Conservation (phyloP, 1,140 invertebrate genomes). For the Vollenhovia emeryi region DNA sequence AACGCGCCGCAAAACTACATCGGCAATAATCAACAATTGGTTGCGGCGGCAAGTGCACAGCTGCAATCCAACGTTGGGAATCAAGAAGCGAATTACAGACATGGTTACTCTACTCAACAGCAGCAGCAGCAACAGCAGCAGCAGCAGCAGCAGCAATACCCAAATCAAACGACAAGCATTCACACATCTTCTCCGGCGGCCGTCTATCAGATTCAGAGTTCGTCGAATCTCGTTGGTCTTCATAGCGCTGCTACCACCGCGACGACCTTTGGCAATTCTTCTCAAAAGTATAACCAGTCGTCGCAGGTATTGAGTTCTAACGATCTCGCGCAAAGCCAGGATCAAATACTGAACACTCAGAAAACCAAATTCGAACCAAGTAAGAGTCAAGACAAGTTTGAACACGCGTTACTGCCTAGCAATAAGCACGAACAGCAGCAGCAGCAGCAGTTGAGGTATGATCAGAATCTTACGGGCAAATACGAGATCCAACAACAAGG, state of each 20-base stretch:
- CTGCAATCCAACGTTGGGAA: conserved; percentile 49
- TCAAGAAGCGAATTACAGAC: conserved; percentile 78
- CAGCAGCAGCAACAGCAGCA: conserved; percentile 60
- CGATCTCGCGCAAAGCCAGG: conserved; percentile 49
- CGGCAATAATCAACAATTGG: conserved; percentile 62
- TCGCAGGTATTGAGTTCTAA: conserved; percentile 51
- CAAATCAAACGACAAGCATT: conserved; percentile 15
- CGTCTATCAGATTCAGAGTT: conserved; percentile 74
- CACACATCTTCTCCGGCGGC: conserved; percentile 58
- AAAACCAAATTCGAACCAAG: conserved; percentile 64
- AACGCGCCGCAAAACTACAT: conserved; percentile 76
- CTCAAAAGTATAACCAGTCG: conserved; percentile 72
- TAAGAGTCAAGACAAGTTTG: conserved; percentile 76
- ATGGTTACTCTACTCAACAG: conserved; percentile 71
- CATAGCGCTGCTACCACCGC: conserved; percentile 28
- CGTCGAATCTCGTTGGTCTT: conserved; percentile 61
- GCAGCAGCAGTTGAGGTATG: conserved; percentile 62
- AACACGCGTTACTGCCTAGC: conserved; percentile 50
- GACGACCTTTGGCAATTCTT: conserved; percentile 39
- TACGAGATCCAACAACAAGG: conserved; percentile 68
- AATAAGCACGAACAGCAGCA: conserved; percentile 68
- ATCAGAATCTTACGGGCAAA: conserved; percentile 60
- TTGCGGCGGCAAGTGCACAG: conserved; percentile 54
- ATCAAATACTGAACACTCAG: conserved; percentile 45
- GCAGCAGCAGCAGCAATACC: conserved; percentile 49